Evolutionary conservation across 2,113 vertebrate species (phyloP).

Genomic region (Actinemys pallida): DNA sequence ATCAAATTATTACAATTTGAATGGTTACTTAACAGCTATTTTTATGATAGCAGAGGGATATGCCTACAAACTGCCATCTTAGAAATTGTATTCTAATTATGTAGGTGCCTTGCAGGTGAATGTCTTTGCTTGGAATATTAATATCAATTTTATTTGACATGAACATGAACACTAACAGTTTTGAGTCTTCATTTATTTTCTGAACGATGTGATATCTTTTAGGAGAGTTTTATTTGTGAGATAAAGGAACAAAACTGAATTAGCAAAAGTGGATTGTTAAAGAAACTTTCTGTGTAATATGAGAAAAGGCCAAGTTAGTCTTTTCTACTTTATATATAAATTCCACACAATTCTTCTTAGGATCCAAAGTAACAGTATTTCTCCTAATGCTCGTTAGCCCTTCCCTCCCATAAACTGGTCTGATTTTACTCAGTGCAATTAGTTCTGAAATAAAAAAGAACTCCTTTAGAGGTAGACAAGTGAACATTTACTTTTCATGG

Average conservation of each 20-base stretch:
- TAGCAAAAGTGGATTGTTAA: neutral
- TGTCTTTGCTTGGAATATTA: constrained; percentile 8
- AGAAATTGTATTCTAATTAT: neutral
- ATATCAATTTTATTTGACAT: neutral
- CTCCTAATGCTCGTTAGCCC: neutral
- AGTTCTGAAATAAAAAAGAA: neutral
- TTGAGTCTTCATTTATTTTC: neutral
- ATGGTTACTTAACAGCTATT: neutral
- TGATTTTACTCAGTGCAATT: neutral
- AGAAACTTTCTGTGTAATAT: neutral
- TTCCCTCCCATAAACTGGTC: neutral
- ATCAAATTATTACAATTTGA: neutral
- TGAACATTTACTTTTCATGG: neutral
- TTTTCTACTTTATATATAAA: neutral
- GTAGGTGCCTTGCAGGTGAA: neutral
- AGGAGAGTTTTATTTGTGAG: neutral
- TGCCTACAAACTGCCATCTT: constrained; percentile 22
- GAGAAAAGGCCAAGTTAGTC: neutral
- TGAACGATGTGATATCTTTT: neutral
- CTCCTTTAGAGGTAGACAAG: neutral
- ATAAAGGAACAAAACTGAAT: neutral
- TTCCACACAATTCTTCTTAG: neutral
- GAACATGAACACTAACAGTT: neutral
- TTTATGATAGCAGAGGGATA: neutral
- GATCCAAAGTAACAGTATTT: neutral